Conservation (phyloP, 1,140 invertebrate species). For the Onthophagus taurus region DNA sequence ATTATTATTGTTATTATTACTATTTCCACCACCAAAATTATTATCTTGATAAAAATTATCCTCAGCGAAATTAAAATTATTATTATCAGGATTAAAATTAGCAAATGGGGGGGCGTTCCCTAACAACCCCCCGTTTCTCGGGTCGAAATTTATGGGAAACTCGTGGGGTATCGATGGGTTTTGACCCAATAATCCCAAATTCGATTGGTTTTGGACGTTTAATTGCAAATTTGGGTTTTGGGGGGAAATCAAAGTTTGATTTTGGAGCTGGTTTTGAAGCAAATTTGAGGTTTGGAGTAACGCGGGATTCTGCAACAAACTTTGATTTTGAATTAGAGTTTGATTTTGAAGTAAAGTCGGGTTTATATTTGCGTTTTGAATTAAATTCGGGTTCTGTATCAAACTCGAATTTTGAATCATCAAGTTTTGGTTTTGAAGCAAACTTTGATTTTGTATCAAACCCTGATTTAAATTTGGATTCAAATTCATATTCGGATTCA, state of each 20-base stretch:
- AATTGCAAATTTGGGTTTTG: conserved; percentile 22
- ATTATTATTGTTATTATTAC: conserved; percentile 3
- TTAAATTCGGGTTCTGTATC: conserved; percentile 4
- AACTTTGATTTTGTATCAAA: not conserved
- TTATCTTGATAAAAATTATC: conserved; percentile 25
- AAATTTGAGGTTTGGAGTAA: conserved; percentile 4
- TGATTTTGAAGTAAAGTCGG: conserved; percentile 1
- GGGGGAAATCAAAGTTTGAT: conserved; percentile 5
- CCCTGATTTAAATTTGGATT: conserved; percentile 12
- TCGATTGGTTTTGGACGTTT: conserved; percentile 17
- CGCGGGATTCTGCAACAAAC: not conserved
- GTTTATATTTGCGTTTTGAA: not conserved
- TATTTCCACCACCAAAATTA: conserved; percentile 12
- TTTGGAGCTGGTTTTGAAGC: not conserved
- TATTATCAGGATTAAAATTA: conserved; percentile 14
- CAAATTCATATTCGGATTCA: too few relatives aligned
- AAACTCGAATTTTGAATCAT: too few relatives aligned
- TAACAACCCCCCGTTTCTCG: conserved; percentile 28
- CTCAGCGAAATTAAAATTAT: conserved; percentile 18
- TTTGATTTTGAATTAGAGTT: too few relatives aligned
- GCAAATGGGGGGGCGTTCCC: conserved; percentile 28
- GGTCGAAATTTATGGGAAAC: conserved; percentile 33
- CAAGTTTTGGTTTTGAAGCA: not conserved
- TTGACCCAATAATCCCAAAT: conserved; percentile 30
- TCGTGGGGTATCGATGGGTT: conserved; percentile 26